Base-by-base conservation (phyloP, 2,113 vertebrate genomes). In the Indicator indicator region DNA sequence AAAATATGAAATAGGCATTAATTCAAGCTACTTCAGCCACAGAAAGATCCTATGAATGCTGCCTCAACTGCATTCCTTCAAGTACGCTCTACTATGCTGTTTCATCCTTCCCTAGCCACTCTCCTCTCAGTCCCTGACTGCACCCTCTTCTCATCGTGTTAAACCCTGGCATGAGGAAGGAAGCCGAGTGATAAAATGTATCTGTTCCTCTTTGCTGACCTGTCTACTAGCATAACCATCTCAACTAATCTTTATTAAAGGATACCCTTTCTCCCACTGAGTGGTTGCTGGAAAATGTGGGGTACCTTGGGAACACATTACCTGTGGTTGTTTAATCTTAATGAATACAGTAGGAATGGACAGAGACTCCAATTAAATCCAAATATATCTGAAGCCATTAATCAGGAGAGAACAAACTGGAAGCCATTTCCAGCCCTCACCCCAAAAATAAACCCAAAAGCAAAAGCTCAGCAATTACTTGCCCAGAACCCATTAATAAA, bases 401-500 rank as follows among this genome's bases (percentile, higher is more conserved):
- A 82, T 78, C 74, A 68, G 30, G 19, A 78, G 16, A 91, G 14
- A 80, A 82, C 70, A 8, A 93, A 69, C 71, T 70, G 46, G 63
- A 93, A 93, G 4, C 9, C 33, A 73, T 69, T 6, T 27, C 38
- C 23, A 89, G 12, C 6, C 11, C 9, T 76, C 30, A 72, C 7
- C 20, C 28, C 5, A 5, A 79, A 89, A 79, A 85, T 82, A 96
- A 93, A 89, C 50, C 36, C 27, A 38, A 94, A 94, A 3, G 26
- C 42, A 60, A 90, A 89, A 95, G 26, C 30, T 91, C 91, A 87
- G 82, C 40, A 65, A 58, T 21, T 87, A 8, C 55, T 87, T 89
- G n/a, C 20, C 20, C 71, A 73, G 65, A 78, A 67, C 12, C 91
- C 75, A 80, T 82, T 65, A 93, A 90, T 93, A 88, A 93, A 89